These are phyloP conservation scores for Meteorus colon DNA, from an alignment of 2,888 invertebrate genomes.

Conservation along the genomic window DNA sequence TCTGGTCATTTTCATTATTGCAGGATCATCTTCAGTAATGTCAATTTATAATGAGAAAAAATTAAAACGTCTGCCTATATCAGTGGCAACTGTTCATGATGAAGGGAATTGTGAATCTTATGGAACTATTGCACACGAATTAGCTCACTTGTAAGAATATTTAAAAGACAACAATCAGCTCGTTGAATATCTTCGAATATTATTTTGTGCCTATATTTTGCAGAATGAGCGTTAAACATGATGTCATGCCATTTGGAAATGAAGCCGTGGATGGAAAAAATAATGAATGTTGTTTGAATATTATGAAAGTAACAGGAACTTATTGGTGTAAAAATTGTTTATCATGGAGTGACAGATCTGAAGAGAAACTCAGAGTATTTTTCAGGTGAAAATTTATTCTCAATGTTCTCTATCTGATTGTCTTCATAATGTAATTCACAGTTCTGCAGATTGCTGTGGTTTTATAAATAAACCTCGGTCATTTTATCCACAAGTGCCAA, in stretches of 20 bases:
- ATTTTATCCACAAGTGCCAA: not conserved
- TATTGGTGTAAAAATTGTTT: not conserved
- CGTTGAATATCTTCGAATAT: not conserved
- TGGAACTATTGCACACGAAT: not conserved
- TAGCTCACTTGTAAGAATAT: not conserved
- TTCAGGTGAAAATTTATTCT: not conserved
- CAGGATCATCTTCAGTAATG: no score
- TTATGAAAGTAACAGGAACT: not conserved
- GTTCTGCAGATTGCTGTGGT: slow-evolving; percentile 1
- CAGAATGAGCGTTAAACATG: not conserved
- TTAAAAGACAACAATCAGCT: not conserved
- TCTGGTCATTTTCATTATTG: no score
- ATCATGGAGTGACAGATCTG: not conserved
- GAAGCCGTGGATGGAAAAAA: no score
- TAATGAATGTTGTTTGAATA: not conserved
- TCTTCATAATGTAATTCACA: not conserved
- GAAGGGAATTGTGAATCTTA: not conserved
- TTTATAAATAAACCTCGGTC: not conserved
- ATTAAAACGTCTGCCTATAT: not conserved
- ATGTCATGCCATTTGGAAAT: not conserved
- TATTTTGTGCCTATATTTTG: not conserved
- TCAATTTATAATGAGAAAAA: no score
- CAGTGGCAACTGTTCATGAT: not conserved
- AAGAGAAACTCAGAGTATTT: not conserved
- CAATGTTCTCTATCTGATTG: not conserved